phyloP scores from a whole-genome alignment of 2,113 vertebrate genomes.

The Oreochromis aureus region DNA sequence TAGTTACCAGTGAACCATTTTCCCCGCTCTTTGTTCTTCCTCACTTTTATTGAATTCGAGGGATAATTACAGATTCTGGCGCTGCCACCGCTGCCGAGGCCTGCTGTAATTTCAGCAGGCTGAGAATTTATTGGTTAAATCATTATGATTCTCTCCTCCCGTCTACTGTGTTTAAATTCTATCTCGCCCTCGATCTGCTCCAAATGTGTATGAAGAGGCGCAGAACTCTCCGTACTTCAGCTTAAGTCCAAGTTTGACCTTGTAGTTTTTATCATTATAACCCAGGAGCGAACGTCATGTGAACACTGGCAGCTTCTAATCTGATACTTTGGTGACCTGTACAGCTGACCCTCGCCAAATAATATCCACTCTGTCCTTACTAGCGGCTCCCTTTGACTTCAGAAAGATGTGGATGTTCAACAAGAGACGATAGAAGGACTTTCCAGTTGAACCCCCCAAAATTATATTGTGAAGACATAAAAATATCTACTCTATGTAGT shows the following conservation, averaged over 20 bases:
- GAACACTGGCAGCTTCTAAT: constrained; percentile 16
- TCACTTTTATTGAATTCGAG: constrained; percentile 48
- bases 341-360: constrained; percentile 25
- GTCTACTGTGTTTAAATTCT: constrained; percentile 5
- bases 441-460: background rate
- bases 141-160: constrained; percentile 24
- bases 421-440: background rate
- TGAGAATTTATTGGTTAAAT: constrained; percentile 50
- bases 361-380: constrained; percentile 23
- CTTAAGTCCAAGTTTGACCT: constrained; percentile 34
- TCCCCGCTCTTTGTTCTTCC: constrained; percentile 51
- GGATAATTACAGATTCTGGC: constrained; percentile 50
- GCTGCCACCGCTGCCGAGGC: constrained; percentile 6
- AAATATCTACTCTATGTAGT: background rate
- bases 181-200: constrained; percentile 10
- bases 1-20: constrained; percentile 48
- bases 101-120: constrained; percentile 13
- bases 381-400: background rate
- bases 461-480: background rate
- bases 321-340: constrained; percentile 33
- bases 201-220: constrained; percentile 4
- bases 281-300: constrained; percentile 23
- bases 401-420: background rate
- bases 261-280: constrained; percentile 27
- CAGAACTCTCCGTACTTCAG: background rate